A percentile compares a stretch with the other conserved stretches of the same genome.
phyloP scores from a whole-genome alignment of 2,888 invertebrate genomes.

The Mythimna pallens region DNA sequence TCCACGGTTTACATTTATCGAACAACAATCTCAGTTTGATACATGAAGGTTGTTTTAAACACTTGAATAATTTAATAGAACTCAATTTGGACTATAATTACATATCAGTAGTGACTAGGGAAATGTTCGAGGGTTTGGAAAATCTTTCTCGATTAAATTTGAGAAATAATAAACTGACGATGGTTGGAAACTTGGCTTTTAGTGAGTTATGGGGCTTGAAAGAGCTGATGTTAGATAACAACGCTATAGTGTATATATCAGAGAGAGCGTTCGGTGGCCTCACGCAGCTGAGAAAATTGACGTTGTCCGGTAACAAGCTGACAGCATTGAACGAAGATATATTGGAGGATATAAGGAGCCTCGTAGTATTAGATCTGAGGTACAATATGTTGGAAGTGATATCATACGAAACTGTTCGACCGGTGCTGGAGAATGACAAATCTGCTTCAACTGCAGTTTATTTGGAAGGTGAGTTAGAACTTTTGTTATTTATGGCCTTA shows the following conservation, averaged over 20 bases:
- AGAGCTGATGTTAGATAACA: slow-evolving; percentile 93
- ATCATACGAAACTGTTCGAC: slow-evolving; percentile 93
- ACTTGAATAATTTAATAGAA: slow-evolving; percentile 93
- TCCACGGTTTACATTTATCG: slow-evolving; percentile 94
- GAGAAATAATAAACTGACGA: slow-evolving; percentile 93
- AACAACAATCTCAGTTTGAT: slow-evolving; percentile 96
- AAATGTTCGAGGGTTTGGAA: slow-evolving; percentile 94
- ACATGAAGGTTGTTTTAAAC: slow-evolving; percentile 96
- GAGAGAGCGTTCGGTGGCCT: slow-evolving; percentile 95
- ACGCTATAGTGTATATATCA: slow-evolving; percentile 93
- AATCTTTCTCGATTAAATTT: slow-evolving; percentile 93
- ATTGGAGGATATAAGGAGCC: slow-evolving; percentile 92
- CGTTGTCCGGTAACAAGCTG: slow-evolving; percentile 94
- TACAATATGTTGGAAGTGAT: slow-evolving; percentile 94
- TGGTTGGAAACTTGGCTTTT: slow-evolving; percentile 95
- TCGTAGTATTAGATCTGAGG: slow-evolving; percentile 94
- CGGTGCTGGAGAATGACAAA: slow-evolving; percentile 94
- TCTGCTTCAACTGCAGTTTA: slow-evolving; percentile 93
- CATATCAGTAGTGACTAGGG: slow-evolving; percentile 94
- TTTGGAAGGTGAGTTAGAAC: slow-evolving; percentile 93
- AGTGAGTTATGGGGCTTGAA: slow-evolving; percentile 94
- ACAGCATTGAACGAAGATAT: slow-evolving; percentile 93
- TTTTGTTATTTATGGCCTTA: slow-evolving; percentile 68
- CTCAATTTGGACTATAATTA: slow-evolving; percentile 95
- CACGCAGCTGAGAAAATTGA: slow-evolving; percentile 92